Evolutionary conservation across 2,113 vertebrate species (phyloP).

Genomic region (Corvus cornix): DNA sequence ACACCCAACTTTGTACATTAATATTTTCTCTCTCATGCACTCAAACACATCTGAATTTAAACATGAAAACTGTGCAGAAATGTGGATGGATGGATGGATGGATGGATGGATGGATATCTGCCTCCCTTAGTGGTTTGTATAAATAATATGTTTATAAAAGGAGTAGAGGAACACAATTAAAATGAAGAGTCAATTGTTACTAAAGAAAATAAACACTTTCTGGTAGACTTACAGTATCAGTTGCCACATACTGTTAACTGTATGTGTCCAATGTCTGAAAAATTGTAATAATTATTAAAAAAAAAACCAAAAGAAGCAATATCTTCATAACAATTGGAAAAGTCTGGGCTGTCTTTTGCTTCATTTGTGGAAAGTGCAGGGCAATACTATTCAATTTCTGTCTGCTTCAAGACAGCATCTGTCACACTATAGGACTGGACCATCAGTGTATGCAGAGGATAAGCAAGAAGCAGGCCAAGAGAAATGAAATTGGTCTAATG

Average conservation of each 20-base stretch:
- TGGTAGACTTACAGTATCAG: not conserved
- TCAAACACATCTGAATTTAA: conserved; percentile 11
- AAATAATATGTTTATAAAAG: not conserved
- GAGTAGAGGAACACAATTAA: not conserved
- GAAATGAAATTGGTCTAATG: not conserved
- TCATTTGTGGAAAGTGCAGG: not conserved
- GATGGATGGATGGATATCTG: not conserved
- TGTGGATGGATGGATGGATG: not conserved
- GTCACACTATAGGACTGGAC: not conserved
- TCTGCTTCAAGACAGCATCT: conserved; percentile 17
- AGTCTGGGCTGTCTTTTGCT: not conserved
- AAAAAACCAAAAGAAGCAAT: not conserved
- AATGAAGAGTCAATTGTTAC: not conserved
- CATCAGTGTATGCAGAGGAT: not conserved
- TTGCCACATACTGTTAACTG: not conserved
- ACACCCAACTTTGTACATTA: not conserved
- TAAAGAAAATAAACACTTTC: not conserved
- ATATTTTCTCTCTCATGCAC: not conserved
- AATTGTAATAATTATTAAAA: not conserved
- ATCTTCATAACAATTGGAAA: not conserved
- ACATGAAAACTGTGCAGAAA: not conserved
- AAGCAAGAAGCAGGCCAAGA: not conserved
- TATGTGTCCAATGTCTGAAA: not conserved
- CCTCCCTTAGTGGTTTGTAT: not conserved
- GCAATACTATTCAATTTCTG: not conserved